Evolutionary conservation across 2,888 invertebrate species (phyloP).

Genomic region (Agonopterix heracliana): DNA sequence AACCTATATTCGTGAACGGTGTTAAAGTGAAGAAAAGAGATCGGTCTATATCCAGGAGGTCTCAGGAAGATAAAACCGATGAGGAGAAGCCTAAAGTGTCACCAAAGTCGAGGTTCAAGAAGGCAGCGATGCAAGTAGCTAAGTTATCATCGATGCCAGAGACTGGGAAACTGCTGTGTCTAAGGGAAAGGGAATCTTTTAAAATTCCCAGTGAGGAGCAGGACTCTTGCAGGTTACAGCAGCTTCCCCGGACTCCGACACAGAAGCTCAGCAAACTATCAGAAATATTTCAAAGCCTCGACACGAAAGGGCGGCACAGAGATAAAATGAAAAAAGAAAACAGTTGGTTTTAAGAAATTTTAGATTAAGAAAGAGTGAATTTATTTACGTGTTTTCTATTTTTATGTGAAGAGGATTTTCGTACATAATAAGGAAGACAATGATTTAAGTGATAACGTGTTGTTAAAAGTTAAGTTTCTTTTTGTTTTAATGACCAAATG

Average conservation of each 20-base stretch:
- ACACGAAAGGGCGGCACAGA: constrained; percentile 55
- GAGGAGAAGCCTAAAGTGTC: constrained; percentile 33
- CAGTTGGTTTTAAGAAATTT: constrained; percentile 56
- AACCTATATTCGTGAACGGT: constrained; percentile 52
- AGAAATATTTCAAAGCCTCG: constrained; percentile 62
- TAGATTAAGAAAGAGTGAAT: constrained; percentile 33
- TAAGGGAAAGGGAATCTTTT: constrained; percentile 54
- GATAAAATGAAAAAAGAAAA: constrained; percentile 65
- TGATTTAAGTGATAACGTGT: constrained; percentile 38
- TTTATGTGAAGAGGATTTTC: constrained; percentile 11
- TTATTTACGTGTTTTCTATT: constrained; percentile 31
- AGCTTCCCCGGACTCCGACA: constrained; percentile 47
- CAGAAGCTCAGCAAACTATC: constrained; percentile 56
- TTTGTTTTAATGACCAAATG: constrained; percentile 34
- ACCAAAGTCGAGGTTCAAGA: constrained; percentile 61
- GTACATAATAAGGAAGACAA: constrained; percentile 16
- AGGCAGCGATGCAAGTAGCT: constrained; percentile 58
- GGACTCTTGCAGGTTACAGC: constrained; percentile 37
- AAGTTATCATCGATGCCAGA: constrained; percentile 56
- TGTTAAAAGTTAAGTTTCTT: constrained; percentile 33
- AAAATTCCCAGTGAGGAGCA: constrained; percentile 30
- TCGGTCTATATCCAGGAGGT: constrained; percentile 16
- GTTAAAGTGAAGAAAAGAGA: constrained; percentile 37
- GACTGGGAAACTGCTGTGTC: constrained; percentile 58
- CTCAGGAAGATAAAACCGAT: constrained; percentile 6